phyloP scores from a whole-genome alignment of 2,113 vertebrate species.

The Lepus americanus region DNA sequence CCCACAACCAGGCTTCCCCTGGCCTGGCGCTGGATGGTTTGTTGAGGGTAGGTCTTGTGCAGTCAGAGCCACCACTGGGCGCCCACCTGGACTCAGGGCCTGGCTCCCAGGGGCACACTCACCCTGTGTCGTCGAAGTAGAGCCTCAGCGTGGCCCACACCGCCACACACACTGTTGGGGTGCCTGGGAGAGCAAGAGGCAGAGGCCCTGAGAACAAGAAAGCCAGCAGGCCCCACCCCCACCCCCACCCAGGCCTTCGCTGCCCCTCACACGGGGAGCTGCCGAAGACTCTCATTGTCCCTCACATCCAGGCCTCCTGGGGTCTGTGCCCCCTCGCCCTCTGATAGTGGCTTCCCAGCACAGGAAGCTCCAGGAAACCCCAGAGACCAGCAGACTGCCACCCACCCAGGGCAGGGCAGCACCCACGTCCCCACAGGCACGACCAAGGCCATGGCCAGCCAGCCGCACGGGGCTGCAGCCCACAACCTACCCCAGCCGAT shows the following conservation, averaged over 20 bases:
- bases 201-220: not conserved
- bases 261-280: not conserved
- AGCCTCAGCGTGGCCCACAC: slow-evolving; percentile 97
- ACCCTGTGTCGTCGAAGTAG: slow-evolving; percentile 96
- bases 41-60: not conserved
- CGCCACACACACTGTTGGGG: slow-evolving; percentile 97
- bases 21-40: accelerated
- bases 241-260: not conserved
- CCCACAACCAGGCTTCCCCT: not conserved
- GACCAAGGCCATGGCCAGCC: not conserved
- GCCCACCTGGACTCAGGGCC: accelerated
- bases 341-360: not conserved
- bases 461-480: not conserved
- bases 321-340: not conserved
- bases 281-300: not conserved
- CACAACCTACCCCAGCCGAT: slow-evolving; percentile 92
- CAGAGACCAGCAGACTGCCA: not conserved
- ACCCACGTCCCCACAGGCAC: too few relatives aligned
- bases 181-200: slow-evolving; percentile 88
- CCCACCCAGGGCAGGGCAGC: too few relatives aligned
- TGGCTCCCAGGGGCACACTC: slow-evolving; percentile 52
- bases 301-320: not conserved
- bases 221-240: not conserved
- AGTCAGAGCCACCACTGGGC: not conserved
- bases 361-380: not conserved